Evolutionary conservation across 2,113 vertebrate genomes (phyloP), one percentile per base, ranked within the genome.

Genomic region (Platanista minor): DNA sequence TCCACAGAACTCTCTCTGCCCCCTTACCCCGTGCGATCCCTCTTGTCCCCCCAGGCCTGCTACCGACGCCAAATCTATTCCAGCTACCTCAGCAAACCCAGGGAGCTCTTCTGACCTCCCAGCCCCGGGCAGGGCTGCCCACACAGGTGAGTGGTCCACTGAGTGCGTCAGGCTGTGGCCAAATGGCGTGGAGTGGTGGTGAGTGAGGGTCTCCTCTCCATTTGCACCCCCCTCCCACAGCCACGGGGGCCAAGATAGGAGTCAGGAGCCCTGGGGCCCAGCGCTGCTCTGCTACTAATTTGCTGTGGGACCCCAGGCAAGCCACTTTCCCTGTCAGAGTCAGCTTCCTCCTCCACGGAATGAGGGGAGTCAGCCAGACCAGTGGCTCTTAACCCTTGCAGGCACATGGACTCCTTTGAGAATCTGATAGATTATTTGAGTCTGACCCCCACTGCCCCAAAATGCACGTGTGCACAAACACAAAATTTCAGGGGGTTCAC

Each of bases 81-180:
- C 97, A 99, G 99, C 99, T 99, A 99, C 99, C 99, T 99, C 99
- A 99, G 98, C 99, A 99, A 99, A 99, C 99, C 99, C 99, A 99
- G 98, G 99, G 99, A 98, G 99, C 99, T 98, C 98, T 99, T 98
- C 98, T 99, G 97, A 98, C 99, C 94, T 98, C 98, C 98, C 99
- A 98, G 46, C 98, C 98, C 95, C 98, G 99, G 97, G 98, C 99
- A 80, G 99, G 99, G 96, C 99, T 99, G 96, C 99, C 99, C 98
- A 98, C 99, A 98, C 99, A 99, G 99, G 99, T 99, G 97, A 97
- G 86, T 20, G 43, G 43, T 31, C 80, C 69, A 46, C 52, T 2
- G 10, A 8, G 41, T 71, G 5, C 0, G 6, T 21, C 31, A 36
- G 39, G 67, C 20, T 29, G 6, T 46, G 69, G 49, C 69, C 62